These are phyloP conservation scores for Furnarius figulus DNA, from an alignment of 2,113 vertebrate species.

Conservation along the genomic window DNA sequence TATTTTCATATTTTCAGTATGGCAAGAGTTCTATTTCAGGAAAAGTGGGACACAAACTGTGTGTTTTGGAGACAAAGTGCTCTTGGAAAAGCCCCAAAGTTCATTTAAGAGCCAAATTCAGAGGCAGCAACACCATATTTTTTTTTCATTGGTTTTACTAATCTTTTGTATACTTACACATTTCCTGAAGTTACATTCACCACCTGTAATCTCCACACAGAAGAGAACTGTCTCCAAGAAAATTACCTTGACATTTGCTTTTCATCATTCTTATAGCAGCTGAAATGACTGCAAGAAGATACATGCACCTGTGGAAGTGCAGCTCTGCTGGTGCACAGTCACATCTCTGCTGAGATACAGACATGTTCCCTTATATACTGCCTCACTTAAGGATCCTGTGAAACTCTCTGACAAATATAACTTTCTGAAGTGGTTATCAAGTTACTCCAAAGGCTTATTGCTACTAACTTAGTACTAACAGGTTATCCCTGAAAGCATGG, in stretches of 20 bases:
- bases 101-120: background rate
- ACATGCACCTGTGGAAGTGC: background rate
- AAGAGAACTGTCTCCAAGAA: background rate
- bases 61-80: background rate
- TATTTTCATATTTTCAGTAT: background rate
- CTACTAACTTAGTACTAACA: background rate
- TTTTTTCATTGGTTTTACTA: background rate
- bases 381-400: background rate
- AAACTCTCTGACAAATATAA: background rate
- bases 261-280: background rate
- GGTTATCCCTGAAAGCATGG: background rate
- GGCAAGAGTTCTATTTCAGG: background rate
- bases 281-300: background rate
- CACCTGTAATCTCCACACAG: background rate
- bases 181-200: background rate
- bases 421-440: background rate
- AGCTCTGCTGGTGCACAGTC: background rate
- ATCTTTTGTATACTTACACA: background rate
- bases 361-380: rapidly evolving
- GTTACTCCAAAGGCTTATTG: background rate
- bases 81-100: background rate
- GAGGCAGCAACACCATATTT: background rate
- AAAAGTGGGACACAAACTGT: background rate
- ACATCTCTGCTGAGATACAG: background rate
- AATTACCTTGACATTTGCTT: background rate